phyloP scores from a whole-genome alignment of 2,888 invertebrate genomes.

The Augochlorella aurata region DNA sequence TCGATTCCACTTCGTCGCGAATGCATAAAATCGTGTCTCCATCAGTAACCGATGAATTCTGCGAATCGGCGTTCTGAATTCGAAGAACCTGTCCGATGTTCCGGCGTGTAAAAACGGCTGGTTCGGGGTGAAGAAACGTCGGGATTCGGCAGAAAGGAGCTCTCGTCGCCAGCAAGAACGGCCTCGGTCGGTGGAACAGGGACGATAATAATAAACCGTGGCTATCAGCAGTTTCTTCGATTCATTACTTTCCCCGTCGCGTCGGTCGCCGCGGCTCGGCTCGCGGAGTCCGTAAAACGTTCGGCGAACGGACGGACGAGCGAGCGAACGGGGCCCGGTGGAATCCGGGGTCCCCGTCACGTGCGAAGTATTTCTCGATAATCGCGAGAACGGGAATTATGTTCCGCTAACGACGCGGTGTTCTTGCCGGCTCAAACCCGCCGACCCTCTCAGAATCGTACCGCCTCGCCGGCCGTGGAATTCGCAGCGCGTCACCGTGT shows the following conservation, averaged over 20 bases:
- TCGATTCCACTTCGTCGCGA: no score
- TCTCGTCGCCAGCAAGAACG: background rate
- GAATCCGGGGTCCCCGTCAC: slow-evolving; percentile 43
- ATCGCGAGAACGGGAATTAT: slow-evolving; percentile 58
- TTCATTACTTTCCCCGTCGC: background rate
- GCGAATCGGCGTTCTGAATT: no score
- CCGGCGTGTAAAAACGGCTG: background rate
- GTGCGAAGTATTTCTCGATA: slow-evolving; percentile 49
- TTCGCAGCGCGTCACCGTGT: slow-evolving; percentile 60
- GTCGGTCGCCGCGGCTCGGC: background rate
- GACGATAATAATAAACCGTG: slow-evolving; percentile 15
- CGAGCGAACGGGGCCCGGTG: background rate
- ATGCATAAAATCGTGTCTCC: no score
- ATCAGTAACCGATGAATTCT: no score
- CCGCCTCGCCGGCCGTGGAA: slow-evolving; percentile 45
- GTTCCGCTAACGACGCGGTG: slow-evolving; percentile 55
- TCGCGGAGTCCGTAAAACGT: background rate
- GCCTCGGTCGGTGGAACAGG: background rate
- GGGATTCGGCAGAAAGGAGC: slow-evolving; percentile 2
- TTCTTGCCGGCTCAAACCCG: slow-evolving; percentile 47
- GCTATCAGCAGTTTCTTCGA: background rate
- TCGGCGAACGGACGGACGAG: background rate
- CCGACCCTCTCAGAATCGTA: slow-evolving; percentile 47
- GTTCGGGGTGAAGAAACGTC: background rate
- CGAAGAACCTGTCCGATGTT: background rate